A percentile compares a stretch with the other conserved stretches of the same genome.
These are phyloP conservation scores for Oreotrochilus melanogaster DNA, from an alignment of 2,113 vertebrate species.

Conservation along the genomic window DNA sequence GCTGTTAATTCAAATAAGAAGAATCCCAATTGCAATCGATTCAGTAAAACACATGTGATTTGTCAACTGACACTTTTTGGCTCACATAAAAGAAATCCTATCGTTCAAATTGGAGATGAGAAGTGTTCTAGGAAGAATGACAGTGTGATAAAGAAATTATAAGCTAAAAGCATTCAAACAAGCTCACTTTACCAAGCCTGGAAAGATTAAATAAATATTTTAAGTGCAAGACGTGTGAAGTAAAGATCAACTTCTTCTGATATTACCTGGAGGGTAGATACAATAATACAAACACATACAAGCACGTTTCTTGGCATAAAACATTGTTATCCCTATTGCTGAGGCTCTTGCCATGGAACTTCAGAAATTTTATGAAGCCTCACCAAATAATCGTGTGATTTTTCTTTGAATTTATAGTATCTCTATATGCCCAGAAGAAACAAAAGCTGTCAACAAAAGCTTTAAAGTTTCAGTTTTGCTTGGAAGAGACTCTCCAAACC, in stretches of 20 bases:
- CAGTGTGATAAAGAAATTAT: conserved; percentile 1
- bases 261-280: conserved; percentile 11
- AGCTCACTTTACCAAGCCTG: not conserved
- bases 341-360: not conserved
- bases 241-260: conserved; percentile 19
- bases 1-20: conserved; percentile 1
- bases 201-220: conserved; percentile 8
- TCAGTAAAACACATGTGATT: conserved; percentile 3
- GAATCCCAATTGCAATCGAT: not conserved
- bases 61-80: conserved; percentile 23
- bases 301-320: not conserved
- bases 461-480: not conserved
- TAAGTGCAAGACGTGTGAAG: conserved; percentile 15
- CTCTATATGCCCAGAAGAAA: not conserved
- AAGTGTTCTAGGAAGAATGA: conserved; percentile 3
- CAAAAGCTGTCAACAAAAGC: not conserved
- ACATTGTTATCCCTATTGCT: not conserved
- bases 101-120: conserved; percentile 27
- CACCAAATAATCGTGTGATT: not conserved
- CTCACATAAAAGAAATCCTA: conserved; percentile 9
- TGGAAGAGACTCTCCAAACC: not conserved
- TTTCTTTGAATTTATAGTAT: not conserved
- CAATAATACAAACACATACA: not conserved
- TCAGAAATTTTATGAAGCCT: not conserved
- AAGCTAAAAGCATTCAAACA: conserved; percentile 32